A percentile compares a stretch with the other conserved stretches of the same genome.
Evolutionary conservation across 2,888 invertebrate species (phyloP).

Genomic region (Euproctis similis): DNA sequence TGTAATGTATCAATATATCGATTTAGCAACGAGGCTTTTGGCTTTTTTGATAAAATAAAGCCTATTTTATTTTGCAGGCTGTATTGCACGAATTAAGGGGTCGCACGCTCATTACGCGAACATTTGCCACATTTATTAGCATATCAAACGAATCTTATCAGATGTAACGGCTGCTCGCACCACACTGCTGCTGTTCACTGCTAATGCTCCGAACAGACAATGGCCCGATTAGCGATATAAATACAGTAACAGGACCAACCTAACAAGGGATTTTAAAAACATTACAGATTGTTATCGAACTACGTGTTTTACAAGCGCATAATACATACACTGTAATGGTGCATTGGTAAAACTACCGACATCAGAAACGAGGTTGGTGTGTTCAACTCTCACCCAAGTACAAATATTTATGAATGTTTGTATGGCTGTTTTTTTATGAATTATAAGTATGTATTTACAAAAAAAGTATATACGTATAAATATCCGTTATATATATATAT

Average conservation of each 20-base stretch:
- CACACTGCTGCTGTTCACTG: constrained; percentile 25
- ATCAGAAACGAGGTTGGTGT: too few species aligned
- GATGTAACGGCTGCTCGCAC: constrained; percentile 54
- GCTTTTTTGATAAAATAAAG: too few species aligned
- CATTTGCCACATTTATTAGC: constrained; percentile 64
- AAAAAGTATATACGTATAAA: too few species aligned
- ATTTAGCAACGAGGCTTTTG: too few species aligned
- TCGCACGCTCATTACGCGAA: constrained; percentile 59
- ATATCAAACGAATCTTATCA: constrained; percentile 66
- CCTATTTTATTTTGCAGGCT: constrained; percentile 12
- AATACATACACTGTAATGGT: too few species aligned
- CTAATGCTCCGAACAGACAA: constrained; percentile 46
- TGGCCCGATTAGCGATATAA: constrained; percentile 59
- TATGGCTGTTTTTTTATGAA: too few species aligned
- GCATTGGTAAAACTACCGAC: too few species aligned
- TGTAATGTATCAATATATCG: too few species aligned
- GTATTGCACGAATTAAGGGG: constrained; percentile 49
- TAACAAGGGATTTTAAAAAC: constrained; percentile 26
- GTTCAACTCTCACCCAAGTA: too few species aligned
- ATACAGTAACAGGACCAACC: constrained; percentile 49
- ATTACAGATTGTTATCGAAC: constrained; percentile 29
- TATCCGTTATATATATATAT: too few species aligned
- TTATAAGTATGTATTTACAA: too few species aligned
- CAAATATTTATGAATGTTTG: too few species aligned
- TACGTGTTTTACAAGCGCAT: constrained; percentile 19